Conservation (phyloP, 92 coral and sea anemone genomes). For the Metridium senile region DNA sequence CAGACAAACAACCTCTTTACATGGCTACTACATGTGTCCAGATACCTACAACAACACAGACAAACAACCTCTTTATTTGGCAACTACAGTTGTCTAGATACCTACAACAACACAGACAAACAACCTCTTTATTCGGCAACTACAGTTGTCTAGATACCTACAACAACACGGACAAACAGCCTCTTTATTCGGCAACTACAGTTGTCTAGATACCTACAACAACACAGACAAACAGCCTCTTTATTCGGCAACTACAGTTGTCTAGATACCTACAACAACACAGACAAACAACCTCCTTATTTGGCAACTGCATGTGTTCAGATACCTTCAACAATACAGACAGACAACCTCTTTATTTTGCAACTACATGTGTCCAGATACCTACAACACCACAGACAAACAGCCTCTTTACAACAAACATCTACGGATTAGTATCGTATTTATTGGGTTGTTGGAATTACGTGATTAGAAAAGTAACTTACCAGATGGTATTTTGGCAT, state of each 20-base stretch:
- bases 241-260: constrained; percentile 62
- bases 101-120: constrained; percentile 29
- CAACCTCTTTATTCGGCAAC: constrained; percentile 50
- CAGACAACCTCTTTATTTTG: constrained; percentile 36
- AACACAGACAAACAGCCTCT: background rate
- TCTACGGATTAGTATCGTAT: no score
- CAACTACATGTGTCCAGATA: constrained; percentile 68
- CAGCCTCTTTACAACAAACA: background rate
- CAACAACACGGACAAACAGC: background rate
- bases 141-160: constrained; percentile 73
- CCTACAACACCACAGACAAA: constrained; percentile 28
- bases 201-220: constrained; percentile 69
- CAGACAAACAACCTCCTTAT: constrained; percentile 36
- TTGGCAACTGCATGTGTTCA: constrained; percentile 70
- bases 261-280: constrained; percentile 56
- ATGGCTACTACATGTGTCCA: constrained; percentile 72
- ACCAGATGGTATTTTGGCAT: constrained; percentile 31
- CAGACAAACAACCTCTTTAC: constrained; percentile 21
- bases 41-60: constrained; percentile 32
- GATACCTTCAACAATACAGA: constrained; percentile 29
- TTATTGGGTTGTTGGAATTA: background rate
- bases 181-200: constrained; percentile 54
- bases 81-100: constrained; percentile 64
- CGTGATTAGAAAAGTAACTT: background rate
- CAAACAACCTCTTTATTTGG: constrained; percentile 37